phyloP scores from a whole-genome alignment of 2,113 vertebrate species.

The Colaptes auratus region DNA sequence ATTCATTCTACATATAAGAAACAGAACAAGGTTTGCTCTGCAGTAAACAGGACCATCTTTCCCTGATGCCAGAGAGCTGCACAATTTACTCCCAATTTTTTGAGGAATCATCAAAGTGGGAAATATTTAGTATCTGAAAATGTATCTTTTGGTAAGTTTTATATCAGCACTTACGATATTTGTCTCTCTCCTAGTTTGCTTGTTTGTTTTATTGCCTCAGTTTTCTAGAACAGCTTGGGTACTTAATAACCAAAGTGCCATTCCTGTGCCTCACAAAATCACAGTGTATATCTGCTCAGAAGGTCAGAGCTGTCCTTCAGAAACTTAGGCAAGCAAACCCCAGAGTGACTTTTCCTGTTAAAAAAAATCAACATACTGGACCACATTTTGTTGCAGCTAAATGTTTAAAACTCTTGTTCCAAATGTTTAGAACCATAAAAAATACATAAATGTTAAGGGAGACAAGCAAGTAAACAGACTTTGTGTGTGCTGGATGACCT shows the following conservation, averaged over 20 bases:
- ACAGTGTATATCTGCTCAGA: background rate
- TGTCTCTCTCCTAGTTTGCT: background rate
- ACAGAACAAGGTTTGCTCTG: background rate
- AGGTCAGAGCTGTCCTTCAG: background rate
- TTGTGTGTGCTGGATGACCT: constrained; percentile 1
- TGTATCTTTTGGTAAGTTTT: background rate
- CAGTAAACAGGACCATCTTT: background rate
- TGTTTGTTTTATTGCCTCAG: background rate
- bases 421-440: constrained; percentile 49
- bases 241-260: constrained; percentile 1
- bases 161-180: background rate
- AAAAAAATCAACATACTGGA: background rate
- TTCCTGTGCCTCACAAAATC: background rate
- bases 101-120: background rate
- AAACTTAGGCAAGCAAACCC: background rate
- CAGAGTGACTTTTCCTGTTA: background rate
- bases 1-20: background rate
- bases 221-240: background rate
- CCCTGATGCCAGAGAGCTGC: background rate
- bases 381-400: background rate
- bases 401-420: constrained; percentile 53
- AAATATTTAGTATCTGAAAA: background rate
- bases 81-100: background rate
- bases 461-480: background rate
- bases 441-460: constrained; percentile 51